These are phyloP conservation scores for Poecilia picta DNA, from an alignment of 2,797 vertebrate species.

Conservation along the genomic window DNA sequence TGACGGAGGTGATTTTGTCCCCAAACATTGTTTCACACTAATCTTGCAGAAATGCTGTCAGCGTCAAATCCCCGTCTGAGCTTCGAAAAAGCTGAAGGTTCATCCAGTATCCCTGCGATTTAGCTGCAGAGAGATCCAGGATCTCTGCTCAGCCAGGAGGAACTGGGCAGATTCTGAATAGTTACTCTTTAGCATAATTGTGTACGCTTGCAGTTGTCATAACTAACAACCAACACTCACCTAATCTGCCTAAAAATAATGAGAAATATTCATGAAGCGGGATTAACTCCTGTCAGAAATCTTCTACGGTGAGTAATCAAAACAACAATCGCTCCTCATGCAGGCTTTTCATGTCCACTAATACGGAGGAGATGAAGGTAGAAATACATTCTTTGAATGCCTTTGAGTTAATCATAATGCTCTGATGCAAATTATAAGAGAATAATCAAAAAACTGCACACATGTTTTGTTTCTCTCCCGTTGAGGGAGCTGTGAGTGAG, in stretches of 20 bases:
- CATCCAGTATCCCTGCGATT: constrained; percentile 22
- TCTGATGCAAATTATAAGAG: constrained; percentile 30
- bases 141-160: constrained; percentile 15
- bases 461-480: constrained; percentile 45
- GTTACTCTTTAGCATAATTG: constrained; percentile 32
- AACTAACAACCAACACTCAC: constrained; percentile 19
- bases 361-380: constrained; percentile 49
- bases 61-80: constrained; percentile 44
- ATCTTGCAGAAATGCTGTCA: constrained; percentile 40
- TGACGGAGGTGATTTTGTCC: constrained; percentile 51
- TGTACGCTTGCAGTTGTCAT: constrained; percentile 49
- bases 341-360: constrained; percentile 64
- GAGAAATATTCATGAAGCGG: constrained; percentile 74
- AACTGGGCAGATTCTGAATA: constrained; percentile 32
- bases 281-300: constrained; percentile 64
- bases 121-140: constrained; percentile 13
- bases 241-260: constrained; percentile 67
- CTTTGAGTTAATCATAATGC: constrained; percentile 48
- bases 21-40: constrained; percentile 41
- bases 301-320: constrained; percentile 61
- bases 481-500: constrained; percentile 4
- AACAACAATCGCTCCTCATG: constrained; percentile 56
- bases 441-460: constrained; percentile 41
- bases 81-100: constrained; percentile 8
- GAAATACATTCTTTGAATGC: constrained; percentile 25